Percentiles rank a stretch among this genome's conserved stretches.
These are phyloP conservation scores for Actinopyga echinites DNA, from an alignment of 53 echinoderm and acorn worm genomes.

Conservation along the genomic window DNA sequence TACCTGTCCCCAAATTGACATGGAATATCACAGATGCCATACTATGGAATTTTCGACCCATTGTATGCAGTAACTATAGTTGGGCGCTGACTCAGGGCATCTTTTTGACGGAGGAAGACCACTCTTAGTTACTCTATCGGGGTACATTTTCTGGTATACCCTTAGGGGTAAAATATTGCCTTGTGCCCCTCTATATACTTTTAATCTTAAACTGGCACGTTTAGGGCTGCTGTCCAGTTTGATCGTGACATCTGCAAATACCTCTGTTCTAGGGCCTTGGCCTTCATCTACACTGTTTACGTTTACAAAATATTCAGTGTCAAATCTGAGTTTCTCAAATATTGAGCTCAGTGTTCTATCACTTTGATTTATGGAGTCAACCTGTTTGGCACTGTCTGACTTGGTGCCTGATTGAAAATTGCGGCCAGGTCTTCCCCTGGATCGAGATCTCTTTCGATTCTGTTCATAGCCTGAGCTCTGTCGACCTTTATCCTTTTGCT, in stretches of 20 bases:
- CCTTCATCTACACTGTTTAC: too few species aligned
- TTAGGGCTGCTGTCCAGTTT: background rate
- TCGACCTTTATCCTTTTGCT: background rate
- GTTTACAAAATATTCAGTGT: too few species aligned
- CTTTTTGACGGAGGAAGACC: constrained; percentile 10
- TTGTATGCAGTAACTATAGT: constrained; percentile 50
- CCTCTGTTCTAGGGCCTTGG: too few species aligned
- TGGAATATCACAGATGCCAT: constrained; percentile 23
- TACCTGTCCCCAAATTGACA: constrained; percentile 27
- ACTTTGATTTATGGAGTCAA: too few species aligned
- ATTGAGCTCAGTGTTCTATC: too few species aligned
- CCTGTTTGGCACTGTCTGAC: too few species aligned
- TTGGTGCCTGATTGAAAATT: too few species aligned
- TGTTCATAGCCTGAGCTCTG: too few species aligned
- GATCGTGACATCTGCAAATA: too few species aligned
- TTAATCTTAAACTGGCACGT: constrained; percentile 25
- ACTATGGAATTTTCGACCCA: constrained; percentile 46
- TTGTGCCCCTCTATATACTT: constrained; percentile 31
- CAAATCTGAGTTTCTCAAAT: too few species aligned
- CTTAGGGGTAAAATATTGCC: constrained; percentile 56
- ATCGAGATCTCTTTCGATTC: too few species aligned
- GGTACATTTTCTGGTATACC: constrained; percentile 42
- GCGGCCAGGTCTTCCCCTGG: too few species aligned
- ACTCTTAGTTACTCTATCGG: background rate
- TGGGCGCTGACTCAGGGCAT: background rate